Conservation (phyloP, 2,113 vertebrate genomes). For the Gorilla gorilla region DNA sequence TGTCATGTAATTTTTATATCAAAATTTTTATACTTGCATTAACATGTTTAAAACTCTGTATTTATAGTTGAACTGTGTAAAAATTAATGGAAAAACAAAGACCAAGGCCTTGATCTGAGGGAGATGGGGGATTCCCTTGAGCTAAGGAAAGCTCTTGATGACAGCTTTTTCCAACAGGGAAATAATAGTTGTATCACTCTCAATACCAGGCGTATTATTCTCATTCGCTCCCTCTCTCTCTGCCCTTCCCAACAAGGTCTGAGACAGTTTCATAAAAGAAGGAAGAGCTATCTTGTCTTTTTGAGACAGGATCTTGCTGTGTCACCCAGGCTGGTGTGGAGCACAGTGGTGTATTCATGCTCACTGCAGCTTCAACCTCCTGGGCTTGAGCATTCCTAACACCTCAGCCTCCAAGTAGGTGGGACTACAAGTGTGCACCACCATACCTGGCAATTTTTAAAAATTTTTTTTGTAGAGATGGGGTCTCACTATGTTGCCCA, state of each 20-base stretch:
- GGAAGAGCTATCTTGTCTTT: neutral
- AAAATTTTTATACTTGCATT: neutral
- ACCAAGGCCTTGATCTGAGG: neutral
- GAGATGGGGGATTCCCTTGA: neutral
- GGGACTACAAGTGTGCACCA: no score
- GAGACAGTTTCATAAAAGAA: neutral
- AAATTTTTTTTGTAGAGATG: no score
- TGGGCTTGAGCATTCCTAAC: no score
- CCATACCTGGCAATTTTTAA: no score
- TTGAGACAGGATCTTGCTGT: no score
- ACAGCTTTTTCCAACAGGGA: neutral
- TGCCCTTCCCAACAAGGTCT: neutral
- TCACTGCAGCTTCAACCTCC: no score
- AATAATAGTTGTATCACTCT: neutral
- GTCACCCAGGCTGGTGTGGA: no score
- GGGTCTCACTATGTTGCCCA: no score
- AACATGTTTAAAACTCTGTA: slow-evolving; percentile 11
- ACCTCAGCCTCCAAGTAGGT: no score
- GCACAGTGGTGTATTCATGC: no score
- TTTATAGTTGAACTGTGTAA: neutral
- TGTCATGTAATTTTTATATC: neutral
- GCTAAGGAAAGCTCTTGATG: neutral
- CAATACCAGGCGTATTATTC: neutral
- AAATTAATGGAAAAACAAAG: neutral
- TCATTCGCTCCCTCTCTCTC: neutral